These are phyloP conservation scores for Macrophya alboannulata DNA, from an alignment of 2,888 invertebrate genomes.

Conservation along the genomic window DNA sequence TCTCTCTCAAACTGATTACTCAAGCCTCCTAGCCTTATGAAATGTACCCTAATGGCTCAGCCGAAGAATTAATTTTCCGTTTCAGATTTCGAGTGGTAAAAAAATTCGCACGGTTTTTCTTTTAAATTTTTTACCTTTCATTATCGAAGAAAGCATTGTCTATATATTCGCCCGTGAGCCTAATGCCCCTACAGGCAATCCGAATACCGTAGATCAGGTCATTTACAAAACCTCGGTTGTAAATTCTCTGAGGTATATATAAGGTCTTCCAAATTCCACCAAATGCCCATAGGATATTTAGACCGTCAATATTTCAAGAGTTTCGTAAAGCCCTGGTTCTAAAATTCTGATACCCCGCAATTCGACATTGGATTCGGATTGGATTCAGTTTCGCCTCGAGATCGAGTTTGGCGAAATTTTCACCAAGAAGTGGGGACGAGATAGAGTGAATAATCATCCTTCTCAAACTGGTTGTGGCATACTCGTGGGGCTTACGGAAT, in stretches of 20 bases:
- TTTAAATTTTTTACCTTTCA: not conserved
- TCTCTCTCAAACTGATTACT: not conserved
- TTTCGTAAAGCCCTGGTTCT: conserved; percentile 11
- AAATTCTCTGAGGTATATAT: conserved; percentile 20
- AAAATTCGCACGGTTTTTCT: not conserved
- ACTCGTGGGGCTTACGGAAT: conserved; percentile 22
- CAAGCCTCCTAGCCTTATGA: not conserved
- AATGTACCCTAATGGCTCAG: not conserved
- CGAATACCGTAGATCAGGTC: not conserved
- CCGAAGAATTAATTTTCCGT: not conserved
- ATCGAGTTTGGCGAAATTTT: conserved; percentile 33
- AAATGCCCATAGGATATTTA: conserved; percentile 26
- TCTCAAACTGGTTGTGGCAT: conserved; percentile 12
- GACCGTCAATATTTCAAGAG: conserved; percentile 28
- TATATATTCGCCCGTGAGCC: conserved; percentile 19
- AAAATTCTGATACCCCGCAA: conserved; percentile 6
- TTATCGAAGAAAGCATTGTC: not conserved
- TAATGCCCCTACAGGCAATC: not conserved
- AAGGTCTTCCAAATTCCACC: conserved; percentile 11
- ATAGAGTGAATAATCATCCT: conserved; percentile 40
- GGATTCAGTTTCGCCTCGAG: conserved; percentile 18
- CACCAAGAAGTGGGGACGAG: not conserved
- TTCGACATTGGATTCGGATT: not conserved
- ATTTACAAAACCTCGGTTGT: not conserved
- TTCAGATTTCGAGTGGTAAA: not conserved